phyloP scores from a whole-genome alignment of 2,888 invertebrate species.

The Argynnis bischoffii region DNA sequence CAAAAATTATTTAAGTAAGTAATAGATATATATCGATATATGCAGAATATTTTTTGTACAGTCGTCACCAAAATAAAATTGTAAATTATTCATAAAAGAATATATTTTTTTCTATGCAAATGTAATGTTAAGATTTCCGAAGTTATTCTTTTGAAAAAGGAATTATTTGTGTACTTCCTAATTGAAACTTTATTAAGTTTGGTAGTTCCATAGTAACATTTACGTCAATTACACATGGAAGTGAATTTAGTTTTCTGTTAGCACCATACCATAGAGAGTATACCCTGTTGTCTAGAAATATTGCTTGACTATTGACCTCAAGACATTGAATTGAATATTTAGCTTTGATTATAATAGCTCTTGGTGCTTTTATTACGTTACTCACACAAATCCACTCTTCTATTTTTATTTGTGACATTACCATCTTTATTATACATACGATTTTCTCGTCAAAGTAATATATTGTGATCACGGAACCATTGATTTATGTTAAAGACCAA shows the following conservation, averaged over 20 bases:
- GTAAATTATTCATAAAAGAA: slow-evolving; percentile 57
- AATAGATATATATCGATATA: slow-evolving; percentile 48
- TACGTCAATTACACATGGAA: slow-evolving; percentile 33
- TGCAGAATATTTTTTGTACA: slow-evolving; percentile 55
- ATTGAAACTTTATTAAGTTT: slow-evolving; percentile 60
- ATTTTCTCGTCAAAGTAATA: slow-evolving; percentile 44
- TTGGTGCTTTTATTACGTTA: slow-evolving; percentile 35
- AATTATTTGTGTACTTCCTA: slow-evolving; percentile 70
- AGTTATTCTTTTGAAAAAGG: slow-evolving; percentile 81
- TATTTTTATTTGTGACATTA: slow-evolving; percentile 34
- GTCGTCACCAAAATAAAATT: slow-evolving; percentile 58
- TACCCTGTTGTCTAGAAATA: neutral
- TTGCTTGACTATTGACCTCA: neutral
- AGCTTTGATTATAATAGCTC: slow-evolving; percentile 25
- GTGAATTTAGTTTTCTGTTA: slow-evolving; percentile 10
- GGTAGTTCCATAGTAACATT: slow-evolving; percentile 43
- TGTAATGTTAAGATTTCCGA: slow-evolving; percentile 55
- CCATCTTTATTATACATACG: slow-evolving; percentile 33
- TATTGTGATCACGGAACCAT: slow-evolving; percentile 78
- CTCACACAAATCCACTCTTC: slow-evolving; percentile 20
- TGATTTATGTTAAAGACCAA: slow-evolving; percentile 70
- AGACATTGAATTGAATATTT: slow-evolving; percentile 22
- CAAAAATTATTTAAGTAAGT: slow-evolving; percentile 64
- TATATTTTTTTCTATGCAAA: slow-evolving; percentile 57
- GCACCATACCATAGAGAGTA: neutral